Base-by-base conservation (phyloP, 2,113 vertebrate genomes). In the Callipepla squamata region DNA sequence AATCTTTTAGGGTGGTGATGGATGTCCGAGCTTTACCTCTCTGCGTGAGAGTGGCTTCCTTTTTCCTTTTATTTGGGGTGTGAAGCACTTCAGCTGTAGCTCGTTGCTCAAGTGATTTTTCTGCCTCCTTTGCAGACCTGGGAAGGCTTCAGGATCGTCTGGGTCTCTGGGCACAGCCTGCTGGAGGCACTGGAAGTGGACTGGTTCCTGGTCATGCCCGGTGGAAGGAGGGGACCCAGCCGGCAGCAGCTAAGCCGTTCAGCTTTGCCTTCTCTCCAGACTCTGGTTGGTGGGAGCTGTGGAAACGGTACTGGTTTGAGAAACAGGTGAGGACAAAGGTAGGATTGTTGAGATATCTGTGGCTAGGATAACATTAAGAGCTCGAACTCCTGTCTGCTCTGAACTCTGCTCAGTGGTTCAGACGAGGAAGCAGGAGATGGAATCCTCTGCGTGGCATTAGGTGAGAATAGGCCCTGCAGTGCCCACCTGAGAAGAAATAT, bases 221-320 rank as follows among this genome's bases (percentile, higher is more conserved):
- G 99, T 97, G 99, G 99, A 98, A 98, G 99, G 98, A 99, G 99
- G 99, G 99, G 99, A 97, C 99, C 99, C 95, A 99, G 98, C 97
- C 99, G 99, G 98, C 99, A 99, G 98, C 99, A 99, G 97, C 98
- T 99, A 97, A 99, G 99, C 98, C 99, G 99, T 97, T 98, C 99
- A 95, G 98, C 99, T 93, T 98, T 99, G 97, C 99, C 99, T 70
- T 99, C 99, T 95, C 98, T 99, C 96, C 99, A 99, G 98, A 99
- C 99, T 25, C 97, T 99, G 95, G 99, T 99, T 79, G 99, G 99
- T 10, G 98, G 98, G 68, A 98, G 98, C 97, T 98, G 99, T 13
- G 98, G 98, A 92, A 99, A 99, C 98, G 98, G 99, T 95, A 98
- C 98, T 9, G 98, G 98, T 95, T 95, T 99, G 97, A 98, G 99